These are phyloP conservation scores for Cuniculus paca DNA, from an alignment of 2,797 vertebrate species.

Conservation along the genomic window DNA sequence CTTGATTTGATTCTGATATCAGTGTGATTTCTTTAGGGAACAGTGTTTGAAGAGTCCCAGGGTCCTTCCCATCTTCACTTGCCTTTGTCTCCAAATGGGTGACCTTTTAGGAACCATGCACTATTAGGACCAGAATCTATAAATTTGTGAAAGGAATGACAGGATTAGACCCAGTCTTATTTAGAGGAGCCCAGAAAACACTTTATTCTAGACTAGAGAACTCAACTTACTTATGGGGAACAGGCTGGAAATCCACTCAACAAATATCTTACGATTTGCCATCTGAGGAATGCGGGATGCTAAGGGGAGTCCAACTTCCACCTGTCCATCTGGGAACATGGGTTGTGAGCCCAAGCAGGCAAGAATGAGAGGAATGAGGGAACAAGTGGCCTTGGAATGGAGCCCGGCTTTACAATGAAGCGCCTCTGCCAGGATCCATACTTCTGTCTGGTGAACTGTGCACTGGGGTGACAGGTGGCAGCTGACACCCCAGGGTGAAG, in stretches of 20 bases:
- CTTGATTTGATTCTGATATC: slow-evolving; percentile 1
- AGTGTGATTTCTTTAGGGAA: slow-evolving; percentile 24
- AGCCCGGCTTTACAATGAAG: slow-evolving; percentile 51
- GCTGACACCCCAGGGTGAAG: not conserved
- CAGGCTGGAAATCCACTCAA: slow-evolving; percentile 24
- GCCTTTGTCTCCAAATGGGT: not conserved
- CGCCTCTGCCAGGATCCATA: not conserved
- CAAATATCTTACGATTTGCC: not conserved
- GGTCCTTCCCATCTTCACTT: not conserved
- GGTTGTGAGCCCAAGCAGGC: slow-evolving; percentile 56
- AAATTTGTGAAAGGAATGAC: not conserved
- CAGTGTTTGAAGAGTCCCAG: not conserved
- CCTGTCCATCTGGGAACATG: not conserved
- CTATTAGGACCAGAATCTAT: not conserved
- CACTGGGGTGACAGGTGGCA: rapidly evolving
- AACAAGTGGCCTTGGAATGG: slow-evolving; percentile 24
- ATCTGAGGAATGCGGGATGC: not conserved
- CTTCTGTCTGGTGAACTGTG: slow-evolving; percentile 7
- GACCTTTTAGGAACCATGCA: not conserved
- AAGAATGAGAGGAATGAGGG: slow-evolving; percentile 77
- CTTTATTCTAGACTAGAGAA: not conserved
- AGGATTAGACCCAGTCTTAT: not conserved
- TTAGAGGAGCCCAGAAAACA: slow-evolving; percentile 26
- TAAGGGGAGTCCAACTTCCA: not conserved
- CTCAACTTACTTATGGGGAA: not conserved